These are phyloP conservation scores for Cheilosia scutellata DNA, from an alignment of 2,888 invertebrate genomes.

Conservation along the genomic window DNA sequence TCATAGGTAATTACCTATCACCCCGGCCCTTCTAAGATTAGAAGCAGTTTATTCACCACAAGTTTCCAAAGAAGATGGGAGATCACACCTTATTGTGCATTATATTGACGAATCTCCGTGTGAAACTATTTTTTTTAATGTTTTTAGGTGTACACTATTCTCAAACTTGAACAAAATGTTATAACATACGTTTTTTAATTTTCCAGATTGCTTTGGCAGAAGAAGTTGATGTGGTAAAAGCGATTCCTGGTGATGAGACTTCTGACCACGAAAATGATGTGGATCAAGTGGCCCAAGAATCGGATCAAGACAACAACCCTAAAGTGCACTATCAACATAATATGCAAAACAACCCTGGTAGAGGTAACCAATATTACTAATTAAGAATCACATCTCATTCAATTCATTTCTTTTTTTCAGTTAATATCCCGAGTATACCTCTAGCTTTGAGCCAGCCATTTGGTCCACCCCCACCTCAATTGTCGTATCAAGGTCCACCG, in stretches of 20 bases:
- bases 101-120: too few species aligned
- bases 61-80: too few species aligned
- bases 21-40: too few species aligned
- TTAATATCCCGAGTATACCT: slow-evolving; percentile 84
- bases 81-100: too few species aligned
- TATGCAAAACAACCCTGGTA: slow-evolving; percentile 78
- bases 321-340: slow-evolving; percentile 84
- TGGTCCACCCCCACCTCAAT: slow-evolving; percentile 86
- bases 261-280: slow-evolving; percentile 87
- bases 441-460: slow-evolving; percentile 85
- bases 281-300: slow-evolving; percentile 91
- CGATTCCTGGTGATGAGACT: slow-evolving; percentile 85
- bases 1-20: too few species aligned
- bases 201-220: slow-evolving; percentile 84
- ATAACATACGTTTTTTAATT: not conserved
- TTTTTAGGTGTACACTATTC: too few species aligned
- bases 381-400: slow-evolving; percentile 5
- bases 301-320: slow-evolving; percentile 86
- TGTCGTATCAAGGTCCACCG: slow-evolving; percentile 90
- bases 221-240: slow-evolving; percentile 88
- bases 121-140: too few species aligned
- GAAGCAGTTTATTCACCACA: too few species aligned
- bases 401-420: slow-evolving; percentile 83
- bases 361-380: slow-evolving; percentile 78
- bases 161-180: not conserved